Evolutionary conservation across 1,140 invertebrate species (phyloP).

Genomic region (Gryllus bimaculatus): DNA sequence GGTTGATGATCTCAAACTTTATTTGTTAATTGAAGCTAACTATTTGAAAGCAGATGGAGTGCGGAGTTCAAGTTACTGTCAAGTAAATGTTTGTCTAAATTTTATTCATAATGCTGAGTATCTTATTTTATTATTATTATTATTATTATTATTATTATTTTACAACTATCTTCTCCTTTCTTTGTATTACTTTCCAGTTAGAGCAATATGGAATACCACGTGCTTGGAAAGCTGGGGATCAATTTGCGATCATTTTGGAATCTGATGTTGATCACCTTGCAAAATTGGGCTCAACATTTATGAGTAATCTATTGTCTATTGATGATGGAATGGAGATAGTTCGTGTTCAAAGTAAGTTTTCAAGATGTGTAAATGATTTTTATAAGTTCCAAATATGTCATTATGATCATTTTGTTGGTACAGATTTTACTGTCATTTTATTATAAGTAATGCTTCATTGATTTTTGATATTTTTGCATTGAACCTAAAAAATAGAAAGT

Average conservation of each 20-base stretch:
- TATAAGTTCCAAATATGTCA: too few species aligned
- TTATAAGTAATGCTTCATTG: too few species aligned
- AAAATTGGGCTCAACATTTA: conserved; percentile 46
- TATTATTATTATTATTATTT: background rate
- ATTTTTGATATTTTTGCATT: too few species aligned
- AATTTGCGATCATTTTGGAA: conserved; percentile 50
- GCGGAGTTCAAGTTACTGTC: conserved; percentile 19
- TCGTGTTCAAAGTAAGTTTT: conserved; percentile 52
- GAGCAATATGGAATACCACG: conserved; percentile 54
- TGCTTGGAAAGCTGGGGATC: conserved; percentile 51
- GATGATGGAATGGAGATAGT: conserved; percentile 53
- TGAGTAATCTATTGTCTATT: conserved; percentile 47
- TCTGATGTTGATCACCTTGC: conserved; percentile 52
- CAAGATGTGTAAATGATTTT: background rate
- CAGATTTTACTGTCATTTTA: too few species aligned
- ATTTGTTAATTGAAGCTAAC: conserved; percentile 41
- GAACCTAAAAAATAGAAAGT: too few species aligned
- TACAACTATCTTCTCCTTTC: background rate
- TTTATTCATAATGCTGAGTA: background rate
- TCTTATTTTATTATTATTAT: background rate
- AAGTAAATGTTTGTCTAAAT: conserved; percentile 13
- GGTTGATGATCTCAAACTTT: conserved; percentile 32
- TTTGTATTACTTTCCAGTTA: conserved; percentile 36
- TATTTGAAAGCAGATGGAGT: conserved; percentile 22
- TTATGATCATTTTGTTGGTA: too few species aligned